Conservation (phyloP, 2,113 vertebrate genomes). For the Erythrocercus mccallii region DNA sequence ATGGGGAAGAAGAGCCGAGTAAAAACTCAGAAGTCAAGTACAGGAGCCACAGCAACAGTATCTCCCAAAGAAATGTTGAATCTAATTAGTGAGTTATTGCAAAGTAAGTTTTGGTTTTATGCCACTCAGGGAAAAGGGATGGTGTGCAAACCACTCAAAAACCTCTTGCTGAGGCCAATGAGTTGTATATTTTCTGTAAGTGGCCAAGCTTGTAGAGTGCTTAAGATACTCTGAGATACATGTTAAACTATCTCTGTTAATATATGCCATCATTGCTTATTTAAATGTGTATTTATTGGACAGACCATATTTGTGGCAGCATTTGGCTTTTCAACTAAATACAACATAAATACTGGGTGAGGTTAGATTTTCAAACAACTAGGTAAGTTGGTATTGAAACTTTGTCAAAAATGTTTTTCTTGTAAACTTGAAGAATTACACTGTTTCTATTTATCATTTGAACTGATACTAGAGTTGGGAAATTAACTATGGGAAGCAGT, state of each 20-base stretch:
- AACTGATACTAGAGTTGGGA: not conserved
- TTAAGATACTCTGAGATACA: not conserved
- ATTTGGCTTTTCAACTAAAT: not conserved
- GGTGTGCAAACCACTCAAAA: not conserved
- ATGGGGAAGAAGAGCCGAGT: conserved; percentile 99
- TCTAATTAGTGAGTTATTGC: conserved; percentile 88
- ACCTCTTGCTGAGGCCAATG: not conserved
- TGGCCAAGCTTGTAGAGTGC: not conserved
- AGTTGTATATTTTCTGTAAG: not conserved
- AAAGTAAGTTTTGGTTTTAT: conserved; percentile 80
- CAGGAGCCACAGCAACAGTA: conserved; percentile 81
- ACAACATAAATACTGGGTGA: not conserved
- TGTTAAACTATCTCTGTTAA: not conserved
- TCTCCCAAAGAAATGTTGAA: conserved; percentile 95
- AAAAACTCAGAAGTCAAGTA: conserved; percentile 95
- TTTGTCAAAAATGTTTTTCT: not conserved
- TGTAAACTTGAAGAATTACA: not conserved
- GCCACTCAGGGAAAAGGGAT: not conserved
- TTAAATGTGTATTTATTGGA: not conserved
- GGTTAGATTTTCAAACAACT: not conserved
- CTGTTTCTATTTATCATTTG: not conserved
- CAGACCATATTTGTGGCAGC: not conserved
- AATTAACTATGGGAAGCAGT: not conserved
- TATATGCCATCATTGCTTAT: not conserved
- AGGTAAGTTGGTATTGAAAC: not conserved